Conservation (phyloP, 1,140 invertebrate genomes). For the Drosophila carrolli region DNA sequence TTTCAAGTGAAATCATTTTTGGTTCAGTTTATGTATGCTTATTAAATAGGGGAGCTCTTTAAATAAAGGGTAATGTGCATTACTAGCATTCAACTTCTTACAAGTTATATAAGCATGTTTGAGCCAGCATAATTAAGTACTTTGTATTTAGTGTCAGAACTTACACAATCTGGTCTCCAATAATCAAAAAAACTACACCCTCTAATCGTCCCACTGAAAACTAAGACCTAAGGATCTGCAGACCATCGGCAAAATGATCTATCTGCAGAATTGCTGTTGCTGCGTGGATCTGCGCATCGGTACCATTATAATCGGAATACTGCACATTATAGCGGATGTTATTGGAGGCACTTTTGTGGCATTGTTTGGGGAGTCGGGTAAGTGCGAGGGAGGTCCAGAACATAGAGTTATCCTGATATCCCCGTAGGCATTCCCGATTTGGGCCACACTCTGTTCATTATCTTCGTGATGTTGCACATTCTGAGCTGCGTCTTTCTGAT, state of each 20-base stretch:
- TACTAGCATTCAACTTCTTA: too few relatives aligned
- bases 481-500: conserved; percentile 26
- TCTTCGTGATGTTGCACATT: conserved; percentile 53
- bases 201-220: background rate
- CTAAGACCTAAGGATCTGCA: background rate
- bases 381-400: background rate
- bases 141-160: conserved; percentile 6
- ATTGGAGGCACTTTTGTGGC: conserved; percentile 10
- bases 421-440: conserved; percentile 49
- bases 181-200: background rate
- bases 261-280: conserved; percentile 57
- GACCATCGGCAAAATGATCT: conserved; percentile 54
- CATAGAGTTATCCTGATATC: background rate
- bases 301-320: conserved; percentile 3
- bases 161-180: background rate
- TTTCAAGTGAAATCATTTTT: too few relatives aligned
- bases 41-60: too few relatives aligned
- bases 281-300: conserved; percentile 62
- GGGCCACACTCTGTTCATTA: conserved; percentile 34
- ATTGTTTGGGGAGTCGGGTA: conserved; percentile 55
- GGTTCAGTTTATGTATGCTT: too few relatives aligned
- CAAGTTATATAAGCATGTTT: too few relatives aligned
- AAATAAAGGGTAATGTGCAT: too few relatives aligned
- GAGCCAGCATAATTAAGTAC: too few relatives aligned
- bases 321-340: conserved; percentile 46